These are phyloP conservation scores for Gymnothorax reevesii DNA, from an alignment of 2,797 vertebrate genomes.

Conservation along the genomic window DNA sequence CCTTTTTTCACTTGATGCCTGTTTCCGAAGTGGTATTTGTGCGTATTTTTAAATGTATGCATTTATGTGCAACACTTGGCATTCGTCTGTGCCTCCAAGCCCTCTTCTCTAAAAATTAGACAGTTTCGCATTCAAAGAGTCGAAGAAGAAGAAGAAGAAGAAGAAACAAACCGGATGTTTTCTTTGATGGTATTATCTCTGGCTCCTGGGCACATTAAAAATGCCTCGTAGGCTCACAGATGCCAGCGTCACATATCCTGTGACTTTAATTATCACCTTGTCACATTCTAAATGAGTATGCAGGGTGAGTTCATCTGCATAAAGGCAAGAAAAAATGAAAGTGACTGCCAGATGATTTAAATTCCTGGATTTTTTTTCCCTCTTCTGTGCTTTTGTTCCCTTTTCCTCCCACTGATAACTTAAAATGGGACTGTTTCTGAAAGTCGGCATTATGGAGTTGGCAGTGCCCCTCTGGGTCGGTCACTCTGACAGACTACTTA, in stretches of 20 bases:
- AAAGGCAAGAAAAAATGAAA: constrained; percentile 40
- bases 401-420: neutral
- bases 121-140: constrained; percentile 1
- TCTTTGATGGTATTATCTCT: constrained; percentile 7
- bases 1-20: constrained; percentile 18
- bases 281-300: constrained; percentile 85
- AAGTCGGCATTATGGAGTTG: neutral
- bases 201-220: neutral
- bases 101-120: constrained; percentile 7
- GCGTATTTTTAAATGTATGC: neutral
- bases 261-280: constrained; percentile 94
- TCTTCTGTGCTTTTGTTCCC: neutral
- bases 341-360: neutral
- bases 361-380: neutral
- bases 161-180: neutral
- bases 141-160: neutral
- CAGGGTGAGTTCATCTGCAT: constrained; percentile 77
- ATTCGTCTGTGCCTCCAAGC: neutral
- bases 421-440: neutral
- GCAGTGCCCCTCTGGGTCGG: neutral
- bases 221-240: constrained; percentile 40
- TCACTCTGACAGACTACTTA: neutral
- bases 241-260: constrained; percentile 70
- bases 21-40: neutral
- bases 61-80: neutral